A percentile compares a stretch with the other conserved stretches of the same genome.
phyloP scores from a whole-genome alignment of 2,888 invertebrate genomes.

The Neoascia interrupta region DNA sequence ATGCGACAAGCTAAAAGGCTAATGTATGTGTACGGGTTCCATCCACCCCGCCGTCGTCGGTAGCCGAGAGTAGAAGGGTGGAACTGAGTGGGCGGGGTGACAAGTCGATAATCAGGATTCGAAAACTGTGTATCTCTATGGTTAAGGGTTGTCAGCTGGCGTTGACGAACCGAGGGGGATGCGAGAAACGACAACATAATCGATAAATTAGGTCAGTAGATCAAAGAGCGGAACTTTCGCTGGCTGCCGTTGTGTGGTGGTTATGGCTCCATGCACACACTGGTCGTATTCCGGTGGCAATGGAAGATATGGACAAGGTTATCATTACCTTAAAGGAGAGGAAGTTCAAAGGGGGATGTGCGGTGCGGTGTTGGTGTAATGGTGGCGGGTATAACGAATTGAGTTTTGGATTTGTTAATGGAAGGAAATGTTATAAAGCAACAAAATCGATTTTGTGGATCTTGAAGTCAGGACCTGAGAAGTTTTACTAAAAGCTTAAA shows the following conservation, averaged over 20 bases:
- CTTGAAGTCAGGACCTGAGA: neutral
- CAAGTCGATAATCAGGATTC: slow-evolving; percentile 65
- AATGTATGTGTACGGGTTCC: too few species aligned
- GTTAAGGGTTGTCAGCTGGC: slow-evolving; percentile 21
- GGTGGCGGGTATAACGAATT: slow-evolving; percentile 11
- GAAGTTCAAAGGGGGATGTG: neutral
- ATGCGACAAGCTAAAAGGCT: slow-evolving; percentile 45
- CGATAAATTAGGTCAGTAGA: slow-evolving; percentile 66
- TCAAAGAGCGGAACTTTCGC: slow-evolving; percentile 60
- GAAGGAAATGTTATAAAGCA: neutral
- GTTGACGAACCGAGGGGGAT: neutral
- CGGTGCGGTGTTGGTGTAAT: neutral
- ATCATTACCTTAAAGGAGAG: slow-evolving; percentile 21
- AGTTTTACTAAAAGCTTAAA: neutral
- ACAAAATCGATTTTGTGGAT: neutral
- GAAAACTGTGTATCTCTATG: slow-evolving; percentile 49
- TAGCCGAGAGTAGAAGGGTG: too few species aligned
- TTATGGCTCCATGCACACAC: slow-evolving; percentile 13
- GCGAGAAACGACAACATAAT: slow-evolving; percentile 33
- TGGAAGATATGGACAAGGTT: slow-evolving; percentile 21
- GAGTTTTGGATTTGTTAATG: slow-evolving; percentile 21
- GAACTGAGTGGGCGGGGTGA: slow-evolving; percentile 21
- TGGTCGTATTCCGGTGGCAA: slow-evolving; percentile 2
- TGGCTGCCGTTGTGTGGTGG: slow-evolving; percentile 30
- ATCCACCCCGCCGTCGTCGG: too few species aligned